These are phyloP conservation scores for Hemibagrus guttatus DNA, from an alignment of 2,797 vertebrate species.

Conservation along the genomic window DNA sequence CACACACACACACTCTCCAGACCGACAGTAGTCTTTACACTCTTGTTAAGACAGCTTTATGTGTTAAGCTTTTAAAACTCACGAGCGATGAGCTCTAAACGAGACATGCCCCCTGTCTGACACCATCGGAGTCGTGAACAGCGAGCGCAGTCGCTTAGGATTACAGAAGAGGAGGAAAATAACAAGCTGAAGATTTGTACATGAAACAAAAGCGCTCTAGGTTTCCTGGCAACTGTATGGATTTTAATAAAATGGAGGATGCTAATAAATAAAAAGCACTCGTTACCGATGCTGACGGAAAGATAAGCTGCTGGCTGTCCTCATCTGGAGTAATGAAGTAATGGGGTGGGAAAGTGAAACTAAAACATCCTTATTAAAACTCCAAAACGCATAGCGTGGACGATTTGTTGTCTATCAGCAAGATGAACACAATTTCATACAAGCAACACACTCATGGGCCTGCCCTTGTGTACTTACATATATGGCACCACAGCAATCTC, in stretches of 20 bases:
- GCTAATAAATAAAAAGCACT: constrained; percentile 47
- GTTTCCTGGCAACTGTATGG: constrained; percentile 24
- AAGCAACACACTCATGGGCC: constrained; percentile 53
- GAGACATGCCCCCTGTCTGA: not conserved
- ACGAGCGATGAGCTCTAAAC: not conserved
- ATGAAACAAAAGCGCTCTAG: constrained; percentile 46
- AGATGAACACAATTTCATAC: not conserved
- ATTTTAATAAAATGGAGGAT: constrained; percentile 27
- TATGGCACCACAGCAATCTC: constrained; percentile 84
- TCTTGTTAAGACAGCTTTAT: not conserved
- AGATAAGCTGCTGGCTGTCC: constrained; percentile 9
- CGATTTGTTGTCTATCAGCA: constrained; percentile 49
- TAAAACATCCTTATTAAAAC: constrained; percentile 72
- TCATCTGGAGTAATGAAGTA: not conserved
- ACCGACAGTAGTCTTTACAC: constrained; percentile 11
- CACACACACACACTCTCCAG: not conserved
- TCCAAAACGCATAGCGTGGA: constrained; percentile 37
- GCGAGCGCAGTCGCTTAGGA: constrained; percentile 10
- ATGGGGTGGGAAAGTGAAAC: constrained; percentile 66
- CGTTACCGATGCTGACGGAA: constrained; percentile 1
- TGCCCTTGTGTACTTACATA: constrained; percentile 71
- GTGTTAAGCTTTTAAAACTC: not conserved
- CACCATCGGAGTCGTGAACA: not conserved
- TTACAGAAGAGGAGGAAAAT: not conserved
- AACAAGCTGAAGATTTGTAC: constrained; percentile 9